Conservation (phyloP, 2,888 invertebrate genomes). For the Drosophila colorata region DNA sequence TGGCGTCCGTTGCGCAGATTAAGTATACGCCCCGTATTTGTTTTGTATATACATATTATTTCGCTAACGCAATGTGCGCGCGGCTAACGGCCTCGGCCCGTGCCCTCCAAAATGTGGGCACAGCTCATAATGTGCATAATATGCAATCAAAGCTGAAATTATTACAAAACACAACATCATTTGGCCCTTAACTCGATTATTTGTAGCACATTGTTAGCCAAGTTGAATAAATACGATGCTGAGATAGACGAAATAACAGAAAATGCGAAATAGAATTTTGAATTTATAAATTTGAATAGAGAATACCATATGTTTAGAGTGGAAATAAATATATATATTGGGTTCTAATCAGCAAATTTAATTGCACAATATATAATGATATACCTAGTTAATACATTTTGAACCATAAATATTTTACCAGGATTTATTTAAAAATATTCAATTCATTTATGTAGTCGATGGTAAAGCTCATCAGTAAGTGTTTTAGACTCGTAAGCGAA, state of each 20-base stretch:
- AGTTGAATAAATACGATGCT: neutral
- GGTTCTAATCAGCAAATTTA: neutral
- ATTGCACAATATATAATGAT: too few species aligned
- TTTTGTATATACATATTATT: constrained; percentile 50
- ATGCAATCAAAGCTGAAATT: constrained; percentile 52
- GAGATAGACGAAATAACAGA: neutral
- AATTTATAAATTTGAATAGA: neutral
- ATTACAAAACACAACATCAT: constrained; percentile 24
- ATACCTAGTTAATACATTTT: too few species aligned
- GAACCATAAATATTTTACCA: too few species aligned
- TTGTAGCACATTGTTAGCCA: constrained; percentile 8
- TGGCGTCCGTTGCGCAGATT: constrained; percentile 52
- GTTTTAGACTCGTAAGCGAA: too few species aligned
- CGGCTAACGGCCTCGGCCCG: constrained; percentile 5
- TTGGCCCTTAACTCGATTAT: constrained; percentile 34
- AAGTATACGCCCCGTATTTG: constrained; percentile 73
- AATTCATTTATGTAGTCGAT: too few species aligned
- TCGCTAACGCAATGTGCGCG: neutral
- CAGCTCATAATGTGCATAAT: constrained; percentile 47
- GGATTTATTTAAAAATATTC: too few species aligned
- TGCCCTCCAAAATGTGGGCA: constrained; percentile 33
- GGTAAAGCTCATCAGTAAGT: too few species aligned
- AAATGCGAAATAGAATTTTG: neutral
- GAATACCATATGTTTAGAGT: neutral
- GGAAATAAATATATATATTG: too few species aligned